Percentiles rank a stretch among this genome's conserved stretches.
Conservation (phyloP, 2,113 vertebrate species). For the Lanius collurio region DNA sequence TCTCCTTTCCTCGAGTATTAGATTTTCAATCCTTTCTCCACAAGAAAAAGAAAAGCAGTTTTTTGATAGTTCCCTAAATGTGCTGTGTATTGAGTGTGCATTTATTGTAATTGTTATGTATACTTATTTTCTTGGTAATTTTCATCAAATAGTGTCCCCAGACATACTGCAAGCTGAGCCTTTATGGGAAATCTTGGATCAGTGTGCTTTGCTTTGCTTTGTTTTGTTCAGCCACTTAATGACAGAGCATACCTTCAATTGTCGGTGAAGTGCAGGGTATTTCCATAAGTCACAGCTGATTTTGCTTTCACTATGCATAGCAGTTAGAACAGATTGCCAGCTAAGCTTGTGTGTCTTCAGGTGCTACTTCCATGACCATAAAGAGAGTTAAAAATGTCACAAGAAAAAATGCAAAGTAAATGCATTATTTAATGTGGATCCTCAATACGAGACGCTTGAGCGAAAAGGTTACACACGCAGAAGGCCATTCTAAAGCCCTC, state of each 20-base stretch:
- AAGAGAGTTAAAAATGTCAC: neutral
- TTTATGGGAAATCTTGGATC: neutral
- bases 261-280: neutral
- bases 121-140: neutral
- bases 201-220: neutral
- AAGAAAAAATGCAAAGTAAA: neutral
- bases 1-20: neutral
- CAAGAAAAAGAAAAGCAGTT: neutral
- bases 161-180: neutral
- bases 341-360: neutral
- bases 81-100: neutral
- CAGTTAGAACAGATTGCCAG: neutral
- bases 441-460: rapidly evolving
- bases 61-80: neutral
- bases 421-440: neutral
- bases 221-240: neutral
- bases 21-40: neutral
- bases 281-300: neutral
- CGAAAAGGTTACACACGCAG: neutral
- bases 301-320: neutral
- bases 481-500: neutral
- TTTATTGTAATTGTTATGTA: neutral
- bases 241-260: neutral
- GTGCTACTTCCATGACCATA: neutral
- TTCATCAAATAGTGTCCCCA: neutral